These are phyloP conservation scores for Drosophila putrida DNA, from an alignment of 2,888 invertebrate species.

Conservation along the genomic window DNA sequence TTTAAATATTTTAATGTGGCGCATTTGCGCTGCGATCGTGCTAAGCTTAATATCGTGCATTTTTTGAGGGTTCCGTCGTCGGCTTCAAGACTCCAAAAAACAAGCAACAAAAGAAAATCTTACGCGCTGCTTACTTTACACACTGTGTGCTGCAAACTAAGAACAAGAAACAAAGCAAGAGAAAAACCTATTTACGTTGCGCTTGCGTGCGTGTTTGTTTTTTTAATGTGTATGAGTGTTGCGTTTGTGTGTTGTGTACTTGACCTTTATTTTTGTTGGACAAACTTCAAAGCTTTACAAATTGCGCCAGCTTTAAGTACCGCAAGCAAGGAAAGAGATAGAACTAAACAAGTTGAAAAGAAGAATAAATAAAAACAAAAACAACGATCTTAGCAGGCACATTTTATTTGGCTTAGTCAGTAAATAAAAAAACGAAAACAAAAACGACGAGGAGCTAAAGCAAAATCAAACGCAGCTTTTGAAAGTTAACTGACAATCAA, in stretches of 20 bases:
- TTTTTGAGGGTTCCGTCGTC: slow-evolving; percentile 38
- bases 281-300: slow-evolving; percentile 20
- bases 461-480: not conserved
- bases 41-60: slow-evolving; percentile 60
- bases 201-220: slow-evolving; percentile 50
- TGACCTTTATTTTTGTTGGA: slow-evolving; percentile 43
- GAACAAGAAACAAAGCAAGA: slow-evolving; percentile 8
- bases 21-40: slow-evolving; percentile 71
- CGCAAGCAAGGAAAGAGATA: slow-evolving; percentile 9
- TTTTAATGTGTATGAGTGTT: slow-evolving; percentile 5
- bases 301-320: slow-evolving; percentile 21
- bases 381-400: slow-evolving; percentile 21
- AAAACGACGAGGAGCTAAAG: not conserved
- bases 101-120: slow-evolving; percentile 11
- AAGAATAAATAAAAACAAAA: not conserved
- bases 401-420: slow-evolving; percentile 14
- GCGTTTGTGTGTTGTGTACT: slow-evolving; percentile 22
- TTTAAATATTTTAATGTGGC: slow-evolving; percentile 44
- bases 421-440: slow-evolving; percentile 1
- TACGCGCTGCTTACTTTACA: slow-evolving; percentile 1
- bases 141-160: not conserved
- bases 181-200: slow-evolving; percentile 42
- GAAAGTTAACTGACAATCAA: slow-evolving; percentile 13
- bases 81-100: slow-evolving; percentile 3
- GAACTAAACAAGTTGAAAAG: slow-evolving; percentile 3